These are phyloP conservation scores for Hystrix brachyura DNA, from an alignment of 2,113 vertebrate species.

Conservation along the genomic window DNA sequence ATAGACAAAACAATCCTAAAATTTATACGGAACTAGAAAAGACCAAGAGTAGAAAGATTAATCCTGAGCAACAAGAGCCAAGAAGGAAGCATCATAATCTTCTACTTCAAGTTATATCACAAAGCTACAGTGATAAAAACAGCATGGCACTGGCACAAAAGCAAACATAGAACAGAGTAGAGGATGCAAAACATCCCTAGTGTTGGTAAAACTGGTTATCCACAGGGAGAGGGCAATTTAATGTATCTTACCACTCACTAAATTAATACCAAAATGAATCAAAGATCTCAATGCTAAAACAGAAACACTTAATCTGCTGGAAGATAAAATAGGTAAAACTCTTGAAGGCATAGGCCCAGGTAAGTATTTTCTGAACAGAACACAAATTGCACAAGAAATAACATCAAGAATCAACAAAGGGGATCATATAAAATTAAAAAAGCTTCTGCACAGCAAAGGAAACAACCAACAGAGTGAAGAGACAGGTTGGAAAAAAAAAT, in stretches of 20 bases:
- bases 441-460: too few species aligned
- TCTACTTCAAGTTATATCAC: background rate
- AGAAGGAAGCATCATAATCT: background rate
- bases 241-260: background rate
- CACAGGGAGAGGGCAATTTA: background rate
- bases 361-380: too few species aligned
- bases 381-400: too few species aligned
- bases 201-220: background rate
- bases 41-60: background rate
- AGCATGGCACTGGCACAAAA: background rate
- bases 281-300: too few species aligned
- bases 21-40: background rate
- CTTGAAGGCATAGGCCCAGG: too few species aligned
- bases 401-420: too few species aligned
- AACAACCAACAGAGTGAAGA: too few species aligned
- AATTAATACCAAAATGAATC: background rate
- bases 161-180: background rate
- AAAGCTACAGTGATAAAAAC: background rate
- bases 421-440: too few species aligned
- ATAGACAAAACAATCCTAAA: background rate
- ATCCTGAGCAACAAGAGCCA: background rate
- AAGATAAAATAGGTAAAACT: too few species aligned
- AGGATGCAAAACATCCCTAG: background rate
- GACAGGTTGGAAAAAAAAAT: too few species aligned
- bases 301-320: too few species aligned